Conservation (phyloP, 2,113 vertebrate species). For the Anarrhichthys ocellatus region DNA sequence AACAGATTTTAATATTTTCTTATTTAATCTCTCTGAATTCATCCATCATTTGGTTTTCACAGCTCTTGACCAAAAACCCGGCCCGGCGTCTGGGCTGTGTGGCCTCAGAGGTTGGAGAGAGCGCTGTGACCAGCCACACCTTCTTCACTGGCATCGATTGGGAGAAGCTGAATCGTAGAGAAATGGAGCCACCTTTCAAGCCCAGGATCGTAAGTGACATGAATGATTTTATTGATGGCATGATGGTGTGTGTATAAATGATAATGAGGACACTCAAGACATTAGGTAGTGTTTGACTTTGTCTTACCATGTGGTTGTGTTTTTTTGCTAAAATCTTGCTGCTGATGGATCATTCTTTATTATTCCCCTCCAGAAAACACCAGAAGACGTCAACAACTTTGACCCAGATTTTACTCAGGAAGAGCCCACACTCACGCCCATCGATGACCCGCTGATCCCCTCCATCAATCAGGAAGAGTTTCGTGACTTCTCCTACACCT, state of each 20-base stretch:
- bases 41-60: slow-evolving; percentile 34
- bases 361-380: slow-evolving; percentile 87
- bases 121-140: slow-evolving; percentile 86
- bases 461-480: slow-evolving; percentile 97
- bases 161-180: slow-evolving; percentile 90
- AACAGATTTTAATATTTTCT: not conserved
- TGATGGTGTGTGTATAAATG: not conserved
- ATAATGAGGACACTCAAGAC: not conserved
- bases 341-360: not conserved
- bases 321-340: slow-evolving; percentile 9
- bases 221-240: not conserved
- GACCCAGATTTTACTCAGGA: slow-evolving; percentile 98
- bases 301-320: not conserved
- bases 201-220: slow-evolving; percentile 90
- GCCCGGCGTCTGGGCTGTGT: slow-evolving; percentile 90
- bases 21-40: not conserved
- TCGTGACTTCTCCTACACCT: slow-evolving; percentile 94
- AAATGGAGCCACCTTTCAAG: slow-evolving; percentile 94
- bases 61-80: slow-evolving; percentile 97
- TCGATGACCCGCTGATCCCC: slow-evolving; percentile 90
- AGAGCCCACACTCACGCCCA: slow-evolving; percentile 93
- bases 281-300: not conserved
- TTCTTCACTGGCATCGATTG: slow-evolving; percentile 93
- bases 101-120: slow-evolving; percentile 87
- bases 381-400: slow-evolving; percentile 98